Base-by-base conservation (phyloP, 1,140 invertebrate genomes). In the Stegodyphus dumicola region DNA sequence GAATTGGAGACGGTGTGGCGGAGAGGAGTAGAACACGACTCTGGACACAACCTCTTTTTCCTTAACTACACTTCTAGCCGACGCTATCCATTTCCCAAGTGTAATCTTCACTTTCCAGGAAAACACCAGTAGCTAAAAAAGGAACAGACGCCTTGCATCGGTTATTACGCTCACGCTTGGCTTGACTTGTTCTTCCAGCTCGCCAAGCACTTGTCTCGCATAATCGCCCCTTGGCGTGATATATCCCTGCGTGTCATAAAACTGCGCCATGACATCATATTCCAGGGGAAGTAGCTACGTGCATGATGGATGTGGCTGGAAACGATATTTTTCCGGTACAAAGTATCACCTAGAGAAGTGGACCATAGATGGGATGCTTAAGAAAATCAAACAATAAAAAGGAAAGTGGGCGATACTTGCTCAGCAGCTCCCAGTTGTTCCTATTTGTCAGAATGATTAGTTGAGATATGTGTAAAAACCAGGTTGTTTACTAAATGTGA, bases 181-280 rank as follows among this genome's bases (percentile, higher is more conserved):
- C 64, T 17, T 53, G 56, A 48, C 56, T 49, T 71, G 10, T 13
- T 80, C 69, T 80, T 73, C 78, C 67, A 80, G 17, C 78, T 80
- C 78, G 78, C 78, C 78, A 80, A 80, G 52, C 78, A 71, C 78
- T 80, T 80, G 67, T 80, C 69, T 71, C 67, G 78, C 78, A 80
- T 80, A 80, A 80, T 80, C 78, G 78, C 78, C 52, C 67, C 69
- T 80, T 80, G 78, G 78, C 78, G 78, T 80, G 78, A 73, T 80
- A 80, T 80, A 80, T 71, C 67, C 78, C 33, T 80, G 78, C 78
- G 78, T 80, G 78, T 64, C 78, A 80, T 60, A 71, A 80, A 69
- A 71, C 78, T 60, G 53, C 49, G 53, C 78, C 51, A 71, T 80
- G 78, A 80, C 78, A 80, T 80, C 78, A 80, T 80, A 80, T 71